Evolutionary conservation across 1,140 invertebrate species (phyloP), one percentile per base, ranked within the genome.

Genomic region (Dreissena rostriformis): DNA sequence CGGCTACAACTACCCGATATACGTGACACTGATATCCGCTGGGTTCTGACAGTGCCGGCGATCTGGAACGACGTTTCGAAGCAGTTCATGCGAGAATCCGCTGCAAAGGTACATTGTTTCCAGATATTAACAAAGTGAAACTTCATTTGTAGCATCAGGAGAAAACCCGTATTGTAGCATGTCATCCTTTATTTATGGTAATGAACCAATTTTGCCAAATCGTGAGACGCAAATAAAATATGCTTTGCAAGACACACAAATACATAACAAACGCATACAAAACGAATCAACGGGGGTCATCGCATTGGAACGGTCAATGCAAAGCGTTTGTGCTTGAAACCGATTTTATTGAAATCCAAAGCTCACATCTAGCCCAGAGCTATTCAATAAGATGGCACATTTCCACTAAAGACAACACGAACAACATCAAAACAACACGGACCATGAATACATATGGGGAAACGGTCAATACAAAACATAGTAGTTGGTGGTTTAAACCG

Each of bases 61-160:
- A 86, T 82, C 52, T 86, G 84, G 84, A 82, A 76, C 57, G 84
- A 86, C 24, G 57, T 66, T 15, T 76, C 78, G 6, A 86, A 86
- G 66, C 78, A 86, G 51, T 86, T 86, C 51, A 86, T 82, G 79
- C 70, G 84, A 77, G 74, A 81, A 49, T 63, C 84, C 15, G 84
- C 77, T 19, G 57, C 70, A 26, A 19, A 29, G 72, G 81, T 80
- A 67, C 28, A 55, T 57, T 49, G 29, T 39, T n/a, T n/a, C 39
- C 12, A 39, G n/a, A 24, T 1, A 52, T 26, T 17, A n/a, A 49
- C 24, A 78, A 15, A 19, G 52, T 51, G 29, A 78, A 8, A 1
- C 15, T 0, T 11, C 14, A 57, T 0, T n/a, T 57, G 19, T 14
- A 22, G 24, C n/a, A 17, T 5, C 12, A 63, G 29, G 39, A 76